These are phyloP conservation scores for Boleophthalmus pectinirostris DNA, from an alignment of 2,113 vertebrate genomes.

Conservation along the genomic window DNA sequence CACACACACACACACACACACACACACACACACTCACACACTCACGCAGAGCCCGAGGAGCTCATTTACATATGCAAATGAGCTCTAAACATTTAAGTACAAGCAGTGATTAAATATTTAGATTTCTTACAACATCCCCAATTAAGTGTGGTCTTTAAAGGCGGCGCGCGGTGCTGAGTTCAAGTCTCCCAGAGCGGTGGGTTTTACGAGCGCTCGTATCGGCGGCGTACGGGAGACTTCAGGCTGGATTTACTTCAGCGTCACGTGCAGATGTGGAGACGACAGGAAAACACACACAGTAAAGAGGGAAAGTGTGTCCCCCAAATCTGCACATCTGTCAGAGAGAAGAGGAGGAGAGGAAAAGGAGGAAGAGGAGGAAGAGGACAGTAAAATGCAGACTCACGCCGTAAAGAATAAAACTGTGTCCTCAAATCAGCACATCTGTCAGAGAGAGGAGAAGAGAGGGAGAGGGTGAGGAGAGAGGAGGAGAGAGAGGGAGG, in stretches of 20 bases:
- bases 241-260: slow-evolving; percentile 69
- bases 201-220: slow-evolving; percentile 56
- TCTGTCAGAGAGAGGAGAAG: too few species aligned
- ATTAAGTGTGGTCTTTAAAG: slow-evolving; percentile 18
- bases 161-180: background rate
- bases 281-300: slow-evolving; percentile 61
- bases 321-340: too few species aligned
- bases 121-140: slow-evolving; percentile 5
- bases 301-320: too few species aligned
- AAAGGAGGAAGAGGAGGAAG: slow-evolving; percentile 38
- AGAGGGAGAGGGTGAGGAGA: too few species aligned
- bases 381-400: too few species aligned
- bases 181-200: slow-evolving; percentile 8
- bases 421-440: too few species aligned
- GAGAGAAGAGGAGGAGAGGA: slow-evolving; percentile 39
- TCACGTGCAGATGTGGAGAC: slow-evolving; percentile 64
- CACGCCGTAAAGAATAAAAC: too few species aligned
- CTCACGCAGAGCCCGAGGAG: background rate
- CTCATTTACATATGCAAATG: slow-evolving; percentile 12
- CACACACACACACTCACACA: too few species aligned
- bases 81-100: slow-evolving; percentile 14
- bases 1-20: too few species aligned
- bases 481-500: too few species aligned
- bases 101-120: slow-evolving; percentile 7
- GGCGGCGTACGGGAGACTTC: slow-evolving; percentile 62